Percentiles rank a stretch among this genome's conserved stretches.
These are phyloP conservation scores for Sebastes glaucus DNA, from an alignment of 2,797 vertebrate genomes.

Conservation along the genomic window DNA sequence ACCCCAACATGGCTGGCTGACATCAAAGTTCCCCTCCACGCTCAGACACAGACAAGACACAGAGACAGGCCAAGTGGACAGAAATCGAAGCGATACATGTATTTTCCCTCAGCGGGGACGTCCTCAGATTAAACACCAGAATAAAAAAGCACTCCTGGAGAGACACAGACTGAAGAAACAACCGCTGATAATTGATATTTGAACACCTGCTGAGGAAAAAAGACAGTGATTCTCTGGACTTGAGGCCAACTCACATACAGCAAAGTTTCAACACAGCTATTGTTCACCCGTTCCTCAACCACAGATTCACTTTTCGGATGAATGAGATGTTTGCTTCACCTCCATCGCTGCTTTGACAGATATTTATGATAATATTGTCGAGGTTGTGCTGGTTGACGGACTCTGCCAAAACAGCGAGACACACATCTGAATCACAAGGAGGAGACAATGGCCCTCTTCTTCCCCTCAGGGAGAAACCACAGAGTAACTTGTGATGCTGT, in stretches of 20 bases:
- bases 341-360: slow-evolving; percentile 25
- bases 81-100: slow-evolving; percentile 24
- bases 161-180: slow-evolving; percentile 31
- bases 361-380: slow-evolving; percentile 13
- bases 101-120: slow-evolving; percentile 38
- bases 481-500: slow-evolving; percentile 3
- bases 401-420: neutral
- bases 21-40: slow-evolving; percentile 42
- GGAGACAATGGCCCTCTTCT: neutral
- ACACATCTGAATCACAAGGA: slow-evolving; percentile 7
- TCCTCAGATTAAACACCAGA: slow-evolving; percentile 34
- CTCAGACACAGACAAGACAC: slow-evolving; percentile 30
- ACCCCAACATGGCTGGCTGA: neutral
- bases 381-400: neutral
- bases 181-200: slow-evolving; percentile 22
- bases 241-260: neutral
- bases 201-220: slow-evolving; percentile 39
- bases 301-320: slow-evolving; percentile 12
- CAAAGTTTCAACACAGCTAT: slow-evolving; percentile 1
- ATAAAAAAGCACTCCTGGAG: slow-evolving; percentile 10
- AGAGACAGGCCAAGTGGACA: slow-evolving; percentile 4
- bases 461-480: slow-evolving; percentile 2
- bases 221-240: neutral
- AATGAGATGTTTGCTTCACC: slow-evolving; percentile 30
- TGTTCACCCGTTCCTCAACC: neutral